phyloP scores from a whole-genome alignment of 2,113 vertebrate species.

The Anas platyrhynchos region DNA sequence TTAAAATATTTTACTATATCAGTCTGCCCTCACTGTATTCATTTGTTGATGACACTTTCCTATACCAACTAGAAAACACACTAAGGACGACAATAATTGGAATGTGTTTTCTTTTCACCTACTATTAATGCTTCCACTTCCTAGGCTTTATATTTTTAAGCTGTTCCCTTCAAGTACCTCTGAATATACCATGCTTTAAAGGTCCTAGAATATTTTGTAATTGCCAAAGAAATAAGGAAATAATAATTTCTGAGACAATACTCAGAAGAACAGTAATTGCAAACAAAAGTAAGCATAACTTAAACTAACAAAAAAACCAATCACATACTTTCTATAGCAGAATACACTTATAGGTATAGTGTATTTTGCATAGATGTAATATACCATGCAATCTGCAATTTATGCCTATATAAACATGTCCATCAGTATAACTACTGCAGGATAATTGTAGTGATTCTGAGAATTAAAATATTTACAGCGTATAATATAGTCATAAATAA shows the following conservation, averaged over 20 bases:
- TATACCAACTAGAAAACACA: neutral
- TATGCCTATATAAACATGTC: neutral
- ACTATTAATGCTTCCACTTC: neutral
- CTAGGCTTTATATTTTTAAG: neutral
- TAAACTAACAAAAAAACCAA: neutral
- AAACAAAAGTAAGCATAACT: constrained; percentile 22
- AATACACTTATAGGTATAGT: neutral
- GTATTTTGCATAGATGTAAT: neutral
- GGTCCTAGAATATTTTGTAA: neutral
- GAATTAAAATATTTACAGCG: neutral
- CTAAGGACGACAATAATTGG: neutral
- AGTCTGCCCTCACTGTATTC: neutral
- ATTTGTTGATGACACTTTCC: neutral
- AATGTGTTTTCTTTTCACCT: neutral
- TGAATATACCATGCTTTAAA: neutral
- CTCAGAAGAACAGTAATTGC: constrained; percentile 4
- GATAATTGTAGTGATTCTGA: neutral
- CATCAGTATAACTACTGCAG: neutral
- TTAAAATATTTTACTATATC: neutral
- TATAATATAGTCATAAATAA: neutral
- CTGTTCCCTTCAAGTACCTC: neutral
- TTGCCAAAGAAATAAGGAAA: neutral
- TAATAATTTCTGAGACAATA: neutral
- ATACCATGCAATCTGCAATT: neutral
- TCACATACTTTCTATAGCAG: neutral